phyloP scores from a whole-genome alignment of 2,888 invertebrate species.

The Agrochola macilenta region DNA sequence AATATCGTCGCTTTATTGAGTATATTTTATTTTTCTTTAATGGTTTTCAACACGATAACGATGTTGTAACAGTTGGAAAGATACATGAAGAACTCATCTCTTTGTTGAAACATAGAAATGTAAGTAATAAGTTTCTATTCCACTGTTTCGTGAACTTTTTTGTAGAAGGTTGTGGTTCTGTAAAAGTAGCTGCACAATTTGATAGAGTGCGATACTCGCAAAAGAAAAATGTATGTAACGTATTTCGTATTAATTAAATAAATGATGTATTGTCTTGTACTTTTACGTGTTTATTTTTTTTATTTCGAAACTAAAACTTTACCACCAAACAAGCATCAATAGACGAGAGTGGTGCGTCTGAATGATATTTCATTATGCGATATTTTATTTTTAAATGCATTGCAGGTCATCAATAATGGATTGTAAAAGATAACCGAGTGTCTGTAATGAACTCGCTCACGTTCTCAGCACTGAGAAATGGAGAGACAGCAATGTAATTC shows the following conservation, averaged over 20 bases:
- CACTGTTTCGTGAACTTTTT: slow-evolving; percentile 88
- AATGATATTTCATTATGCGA: slow-evolving; percentile 80
- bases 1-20: slow-evolving; percentile 85
- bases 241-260: slow-evolving; percentile 60
- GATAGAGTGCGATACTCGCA: slow-evolving; percentile 86
- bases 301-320: slow-evolving; percentile 64
- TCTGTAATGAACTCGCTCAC: slow-evolving; percentile 84
- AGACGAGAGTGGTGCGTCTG: slow-evolving; percentile 70
- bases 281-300: slow-evolving; percentile 47
- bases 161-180: slow-evolving; percentile 87
- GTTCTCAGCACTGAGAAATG: slow-evolving; percentile 85
- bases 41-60: slow-evolving; percentile 79
- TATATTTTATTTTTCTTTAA: slow-evolving; percentile 86
- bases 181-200: slow-evolving; percentile 89
- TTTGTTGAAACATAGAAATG: slow-evolving; percentile 73
- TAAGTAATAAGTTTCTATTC: slow-evolving; percentile 78
- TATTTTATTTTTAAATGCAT: slow-evolving; percentile 87
- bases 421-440: slow-evolving; percentile 82
- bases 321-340: slow-evolving; percentile 63
- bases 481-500: slow-evolving; percentile 88
- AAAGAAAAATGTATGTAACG: slow-evolving; percentile 81
- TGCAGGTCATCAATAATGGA: slow-evolving; percentile 85
- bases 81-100: slow-evolving; percentile 74
- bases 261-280: slow-evolving; percentile 56
- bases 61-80: slow-evolving; percentile 76